Base-by-base conservation (phyloP, 2,113 vertebrate species). In the Thalassarche chlororhynchos region DNA sequence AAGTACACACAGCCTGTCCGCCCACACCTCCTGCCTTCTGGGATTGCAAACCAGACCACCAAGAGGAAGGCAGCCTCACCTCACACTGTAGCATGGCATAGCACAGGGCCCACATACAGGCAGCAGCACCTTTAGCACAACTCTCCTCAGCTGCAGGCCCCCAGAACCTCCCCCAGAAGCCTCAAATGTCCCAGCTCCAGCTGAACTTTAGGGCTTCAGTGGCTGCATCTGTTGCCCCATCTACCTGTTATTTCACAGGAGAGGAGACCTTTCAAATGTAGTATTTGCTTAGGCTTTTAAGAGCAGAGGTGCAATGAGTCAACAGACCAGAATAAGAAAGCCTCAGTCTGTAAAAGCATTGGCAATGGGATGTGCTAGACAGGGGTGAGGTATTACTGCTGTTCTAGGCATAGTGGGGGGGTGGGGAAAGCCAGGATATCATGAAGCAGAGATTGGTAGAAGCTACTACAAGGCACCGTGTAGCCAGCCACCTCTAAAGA, bases 41-140 rank as follows among this genome's bases (percentile, higher is more conserved):
- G 44, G 10, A 34, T 7, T 49, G 19, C 1, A 61, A 20, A 4
- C 1, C 55, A 65, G 11, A n/a, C 0, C 2, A 3, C 6, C 2
- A 1, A 1, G 6, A 13, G 1, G 1, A 58, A 15, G 1, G 4
- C 13, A 9, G 9, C 31, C 36, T 4, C 19, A 14, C 23, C 15
- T 25, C 17, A 7, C 9, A 0, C 16, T 6, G 8, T n/a, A 55
- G 19, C 1, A 2, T 14, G 5, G 14, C 7, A 4, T 2, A 8
- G 6, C 54, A 8, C n/a, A 6, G 4, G 3, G 8, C 12, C 8
- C 26, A 21, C 3, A 1, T 8, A 5, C 20, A 12, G 6, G 28
- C n/a, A 14, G 26, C 60, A 83, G 21, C 20, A 12, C 4, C 28
- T 1, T 26, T 2, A 52, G 14, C 38, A 38, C 38, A 55, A 6